A percentile compares a stretch with the other conserved stretches of the same genome.
Conservation (phyloP, 2,113 vertebrate genomes). For the Centrocercus urophasianus region DNA sequence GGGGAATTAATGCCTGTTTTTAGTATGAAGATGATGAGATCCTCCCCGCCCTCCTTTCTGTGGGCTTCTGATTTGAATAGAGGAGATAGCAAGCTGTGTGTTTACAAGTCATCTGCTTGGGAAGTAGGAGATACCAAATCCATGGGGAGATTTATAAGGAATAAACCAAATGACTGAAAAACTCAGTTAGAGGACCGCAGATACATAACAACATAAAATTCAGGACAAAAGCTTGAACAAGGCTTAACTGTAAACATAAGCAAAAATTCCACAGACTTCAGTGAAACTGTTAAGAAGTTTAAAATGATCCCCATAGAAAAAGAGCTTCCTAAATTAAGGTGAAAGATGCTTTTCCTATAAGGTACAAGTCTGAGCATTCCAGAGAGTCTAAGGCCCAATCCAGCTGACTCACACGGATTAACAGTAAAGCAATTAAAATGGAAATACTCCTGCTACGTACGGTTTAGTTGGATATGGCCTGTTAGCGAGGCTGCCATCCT, state of each 20-base stretch:
- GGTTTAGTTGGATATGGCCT: neutral
- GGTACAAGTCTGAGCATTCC: neutral
- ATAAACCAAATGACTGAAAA: neutral
- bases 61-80: slow-evolving; percentile 9
- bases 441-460: neutral
- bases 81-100: neutral
- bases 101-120: neutral
- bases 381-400: neutral
- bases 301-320: neutral
- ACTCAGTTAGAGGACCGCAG: neutral
- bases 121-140: neutral
- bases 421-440: slow-evolving; percentile 1
- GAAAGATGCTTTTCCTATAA: neutral
- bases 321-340: neutral
- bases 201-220: neutral
- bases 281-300: neutral
- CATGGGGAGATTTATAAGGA: neutral
- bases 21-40: neutral
- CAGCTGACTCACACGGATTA: neutral
- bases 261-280: neutral
- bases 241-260: neutral
- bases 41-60: neutral
- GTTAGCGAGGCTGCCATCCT: neutral
- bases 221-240: neutral
- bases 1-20: neutral